Evolutionary conservation across 2,888 invertebrate species (phyloP).

Genomic region (Drosophila melanocephala): DNA sequence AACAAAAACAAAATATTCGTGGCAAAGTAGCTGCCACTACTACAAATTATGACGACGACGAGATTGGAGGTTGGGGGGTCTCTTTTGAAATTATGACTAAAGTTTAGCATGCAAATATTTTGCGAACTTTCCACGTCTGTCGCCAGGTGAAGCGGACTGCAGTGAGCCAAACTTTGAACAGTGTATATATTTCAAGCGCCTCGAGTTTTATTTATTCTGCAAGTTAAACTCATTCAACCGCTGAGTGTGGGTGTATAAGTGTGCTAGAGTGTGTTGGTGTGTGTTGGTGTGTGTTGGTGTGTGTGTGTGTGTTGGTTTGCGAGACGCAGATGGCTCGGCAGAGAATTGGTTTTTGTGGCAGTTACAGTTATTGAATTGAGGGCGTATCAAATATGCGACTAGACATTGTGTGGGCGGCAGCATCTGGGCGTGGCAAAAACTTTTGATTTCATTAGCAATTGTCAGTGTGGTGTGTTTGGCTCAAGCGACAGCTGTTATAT

Average conservation of each 20-base stretch:
- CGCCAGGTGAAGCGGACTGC: conserved; percentile 66
- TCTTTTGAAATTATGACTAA: conserved; percentile 70
- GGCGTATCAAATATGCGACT: conserved; percentile 28
- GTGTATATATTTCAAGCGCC: conserved; percentile 60
- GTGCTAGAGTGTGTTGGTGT: conserved; percentile 18
- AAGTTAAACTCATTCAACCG: conserved; percentile 47
- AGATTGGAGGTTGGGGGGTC: neutral
- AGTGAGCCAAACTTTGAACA: conserved; percentile 64
- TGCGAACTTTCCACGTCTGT: conserved; percentile 65
- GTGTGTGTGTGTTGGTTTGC: conserved; percentile 26
- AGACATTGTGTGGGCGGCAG: conserved; percentile 36
- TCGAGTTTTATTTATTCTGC: conserved; percentile 69
- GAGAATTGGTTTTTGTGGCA: conserved; percentile 53
- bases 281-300: neutral
- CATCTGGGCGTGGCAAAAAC: conserved; percentile 43
- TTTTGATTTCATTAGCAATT: conserved; percentile 80
- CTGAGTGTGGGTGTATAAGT: neutral
- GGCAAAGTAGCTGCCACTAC: conserved; percentile 47
- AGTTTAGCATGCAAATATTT: conserved; percentile 78
- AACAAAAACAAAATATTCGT: conserved; percentile 46
- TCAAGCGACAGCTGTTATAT: conserved; percentile 25
- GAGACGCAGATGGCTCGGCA: conserved; percentile 65
- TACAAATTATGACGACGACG: conserved; percentile 8
- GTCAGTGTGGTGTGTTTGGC: conserved; percentile 50
- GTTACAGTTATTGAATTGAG: conserved; percentile 65